Base-by-base conservation (phyloP, 2,888 invertebrate species). In the Eristalis arbustorum region DNA sequence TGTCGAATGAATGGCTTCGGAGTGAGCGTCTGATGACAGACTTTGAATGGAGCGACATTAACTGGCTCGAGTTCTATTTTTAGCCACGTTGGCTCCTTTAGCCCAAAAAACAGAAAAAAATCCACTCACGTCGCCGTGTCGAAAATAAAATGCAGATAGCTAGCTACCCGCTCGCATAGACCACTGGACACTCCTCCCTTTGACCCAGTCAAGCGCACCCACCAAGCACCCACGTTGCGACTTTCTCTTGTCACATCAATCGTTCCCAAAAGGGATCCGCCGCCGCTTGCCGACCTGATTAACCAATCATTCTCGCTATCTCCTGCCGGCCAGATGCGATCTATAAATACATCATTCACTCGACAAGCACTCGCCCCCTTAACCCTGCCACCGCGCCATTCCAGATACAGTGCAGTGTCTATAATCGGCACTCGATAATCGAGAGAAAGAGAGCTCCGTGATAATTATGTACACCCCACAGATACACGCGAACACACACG, bases 371-470 rank as follows among this genome's bases (percentile, higher is more conserved):
- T 49, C 49, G 8, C 49, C 18, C 49, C 31, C 31, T 31, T 31
- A 25, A 1, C 4, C 31, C 49, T 18, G 18, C 49, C 49, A 8
- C 18, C 49, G 1, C 2, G 18, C 49, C 49, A 8, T 18, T 8
- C 49, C 42, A 42, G 18, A 8, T 8, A 13, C 37, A 49, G 49
- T 49, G 63, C 69, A 66, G 69, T 82, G 69, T 82, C 69, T 78
- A 62, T 82, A 82, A 82, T 82, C 73, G 69, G 42, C 82, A 66
- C 56, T 71, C 28, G 74, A 80, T 74, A 69, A 74, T 63, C 62
- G 56, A 57, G 25, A 59, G 59, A 49, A 49, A 18, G 49, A 49
- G 49, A 56, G n/a, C 40, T 56, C 22, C 49, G 61, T 23, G 73
- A 80, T 80, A 73, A 80, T 73, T 73, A 67, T 63, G 49, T 49